These are phyloP conservation scores for Berghia stephanieae DNA, from an alignment of 1,140 invertebrate genomes.

Conservation along the genomic window DNA sequence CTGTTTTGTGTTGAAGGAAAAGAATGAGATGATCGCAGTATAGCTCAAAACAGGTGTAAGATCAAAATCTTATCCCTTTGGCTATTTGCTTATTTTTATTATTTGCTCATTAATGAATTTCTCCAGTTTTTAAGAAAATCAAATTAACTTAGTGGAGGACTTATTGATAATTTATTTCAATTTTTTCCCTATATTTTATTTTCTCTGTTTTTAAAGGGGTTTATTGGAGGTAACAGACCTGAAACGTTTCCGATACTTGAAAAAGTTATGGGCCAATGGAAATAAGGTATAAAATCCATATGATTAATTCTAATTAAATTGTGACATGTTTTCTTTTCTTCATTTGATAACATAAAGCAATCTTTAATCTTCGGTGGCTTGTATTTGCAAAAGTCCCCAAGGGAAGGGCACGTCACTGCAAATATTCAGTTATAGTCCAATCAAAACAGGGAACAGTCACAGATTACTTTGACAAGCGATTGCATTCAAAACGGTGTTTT, in stretches of 20 bases:
- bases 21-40: background rate
- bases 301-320: background rate
- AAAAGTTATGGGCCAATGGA: slow-evolving; percentile 58
- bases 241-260: slow-evolving; percentile 50
- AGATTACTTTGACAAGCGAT: too few relatives aligned
- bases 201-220: slow-evolving; percentile 38
- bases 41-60: background rate
- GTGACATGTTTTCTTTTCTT: background rate
- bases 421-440: too few relatives aligned
- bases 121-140: background rate
- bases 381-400: too few relatives aligned
- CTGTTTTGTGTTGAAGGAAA: too few relatives aligned
- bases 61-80: background rate
- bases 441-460: too few relatives aligned
- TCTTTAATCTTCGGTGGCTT: background rate
- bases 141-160: background rate
- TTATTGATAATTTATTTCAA: background rate
- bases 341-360: background rate
- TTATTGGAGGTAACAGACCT: slow-evolving; percentile 50
- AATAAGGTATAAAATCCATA: slow-evolving; percentile 50
- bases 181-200: slow-evolving; percentile 3
- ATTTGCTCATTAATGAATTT: background rate
- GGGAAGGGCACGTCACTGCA: too few relatives aligned
- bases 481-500: background rate
- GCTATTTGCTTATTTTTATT: background rate